Base-by-base conservation (phyloP, 2,888 invertebrate genomes). In the Zygaena filipendulae region DNA sequence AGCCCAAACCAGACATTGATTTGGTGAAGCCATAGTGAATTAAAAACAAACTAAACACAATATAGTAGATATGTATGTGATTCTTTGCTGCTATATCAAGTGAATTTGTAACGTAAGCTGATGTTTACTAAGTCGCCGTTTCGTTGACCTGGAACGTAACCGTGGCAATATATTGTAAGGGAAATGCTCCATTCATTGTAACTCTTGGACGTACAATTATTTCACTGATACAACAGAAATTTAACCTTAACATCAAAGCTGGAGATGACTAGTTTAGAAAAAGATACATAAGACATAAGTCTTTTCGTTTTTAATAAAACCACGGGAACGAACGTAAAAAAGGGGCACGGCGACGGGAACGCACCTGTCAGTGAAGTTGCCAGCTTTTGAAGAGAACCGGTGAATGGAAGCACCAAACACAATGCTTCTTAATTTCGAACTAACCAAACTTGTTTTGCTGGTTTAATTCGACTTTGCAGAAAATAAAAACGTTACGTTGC, bases 301-400 rank as follows among this genome's bases (percentile, higher is more conserved):
- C 16, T 4, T 16, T 16, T 16, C 7, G 7, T 16, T 16, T 6
- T 4, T 4, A 6, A 4, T 4, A 6, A 16, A 6, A 7, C 16
- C 16, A 16, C 54, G 58, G 59, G 66, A 72, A 75, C 72, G 77
- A 77, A 79, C 79, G 77, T 74, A 75, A 74, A 75, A 77, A 75
- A 74, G 72, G 72, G 75, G 70, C 72, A 70, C 71, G 71, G 69
- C 71, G 71, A 60, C 68, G 66, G 72, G 74, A 74, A 75, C 75
- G 67, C 77, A 77, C 79, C 77, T 79, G 79, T 75, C 77, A 70
- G 64, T 61, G 57, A 68, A 68, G 72, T 74, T 75, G 72, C 77
- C 63, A 75, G 75, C 77, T 74, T 74, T 68, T 71, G 68, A 72
- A 66, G 70, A 64, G 67, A 63, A 55, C 70, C 59, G 60, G 61